Conservation (phyloP, 2,113 vertebrate genomes). For the Zapus hudsonius region DNA sequence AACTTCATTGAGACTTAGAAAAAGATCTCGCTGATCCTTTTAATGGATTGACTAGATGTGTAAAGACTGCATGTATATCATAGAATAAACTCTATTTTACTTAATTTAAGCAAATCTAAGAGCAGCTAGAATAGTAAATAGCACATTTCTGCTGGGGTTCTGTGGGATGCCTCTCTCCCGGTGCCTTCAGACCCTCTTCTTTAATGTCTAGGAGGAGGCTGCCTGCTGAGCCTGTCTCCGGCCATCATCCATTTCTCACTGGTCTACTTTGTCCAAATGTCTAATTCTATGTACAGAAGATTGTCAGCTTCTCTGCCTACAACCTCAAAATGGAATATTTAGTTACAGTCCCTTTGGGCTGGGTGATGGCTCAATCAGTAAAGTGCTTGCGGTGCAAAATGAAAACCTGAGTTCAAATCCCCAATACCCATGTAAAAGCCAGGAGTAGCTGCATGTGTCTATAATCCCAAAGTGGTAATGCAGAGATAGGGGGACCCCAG, state of each 20-base stretch:
- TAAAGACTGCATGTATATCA: not conserved
- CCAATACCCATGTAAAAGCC: too few relatives aligned
- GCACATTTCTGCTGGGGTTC: not conserved
- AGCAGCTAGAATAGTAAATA: not conserved
- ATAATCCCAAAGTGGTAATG: too few relatives aligned
- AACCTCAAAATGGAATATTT: not conserved
- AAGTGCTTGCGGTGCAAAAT: too few relatives aligned
- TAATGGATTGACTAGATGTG: not conserved
- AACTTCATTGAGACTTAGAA: conserved; percentile 40
- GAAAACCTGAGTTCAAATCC: too few relatives aligned
- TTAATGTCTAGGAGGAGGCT: not conserved
- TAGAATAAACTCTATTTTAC: conserved; percentile 13
- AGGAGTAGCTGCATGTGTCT: too few relatives aligned
- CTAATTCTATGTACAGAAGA: not conserved
- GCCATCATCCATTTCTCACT: not conserved
- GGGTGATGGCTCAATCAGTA: too few relatives aligned
- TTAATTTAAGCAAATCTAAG: conserved; percentile 23
- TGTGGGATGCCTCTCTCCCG: not conserved
- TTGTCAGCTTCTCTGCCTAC: conserved; percentile 18
- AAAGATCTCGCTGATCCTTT: conserved; percentile 37
- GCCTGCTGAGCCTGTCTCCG: not conserved
- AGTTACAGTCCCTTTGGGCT: not conserved
- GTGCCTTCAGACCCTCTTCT: not conserved
- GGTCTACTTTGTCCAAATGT: not conserved
- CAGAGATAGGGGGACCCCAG: too few relatives aligned